These are phyloP conservation scores for Lobophora halterata DNA, from an alignment of 2,888 invertebrate species.

Conservation along the genomic window DNA sequence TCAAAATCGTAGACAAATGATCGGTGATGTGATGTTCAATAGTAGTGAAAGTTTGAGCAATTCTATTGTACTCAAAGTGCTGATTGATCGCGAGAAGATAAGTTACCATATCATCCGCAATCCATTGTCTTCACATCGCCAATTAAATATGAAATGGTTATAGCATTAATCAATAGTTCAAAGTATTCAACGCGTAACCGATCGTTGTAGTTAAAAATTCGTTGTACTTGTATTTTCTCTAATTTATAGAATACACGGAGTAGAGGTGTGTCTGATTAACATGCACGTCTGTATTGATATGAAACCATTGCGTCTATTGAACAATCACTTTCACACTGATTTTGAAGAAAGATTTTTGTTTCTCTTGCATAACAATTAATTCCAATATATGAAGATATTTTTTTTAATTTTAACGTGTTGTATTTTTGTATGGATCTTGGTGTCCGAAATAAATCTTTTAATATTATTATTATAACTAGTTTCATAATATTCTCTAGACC, in stretches of 20 bases:
- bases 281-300: too few species aligned
- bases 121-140: slow-evolving; percentile 58
- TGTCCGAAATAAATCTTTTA: too few species aligned
- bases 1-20: slow-evolving; percentile 49
- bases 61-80: slow-evolving; percentile 64
- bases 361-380: too few species aligned
- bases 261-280: slow-evolving; percentile 1
- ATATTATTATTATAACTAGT: too few species aligned
- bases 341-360: too few species aligned
- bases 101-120: slow-evolving; percentile 36
- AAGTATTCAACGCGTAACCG: slow-evolving; percentile 27
- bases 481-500: too few species aligned
- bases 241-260: slow-evolving; percentile 4
- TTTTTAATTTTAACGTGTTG: too few species aligned
- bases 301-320: too few species aligned
- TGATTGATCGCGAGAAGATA: slow-evolving; percentile 61
- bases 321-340: too few species aligned
- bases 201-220: slow-evolving; percentile 24
- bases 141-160: slow-evolving; percentile 49
- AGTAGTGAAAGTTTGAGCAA: slow-evolving; percentile 60
- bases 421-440: too few species aligned
- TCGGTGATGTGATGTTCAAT: slow-evolving; percentile 39
- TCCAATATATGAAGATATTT: too few species aligned
- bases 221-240: slow-evolving; percentile 22
- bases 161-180: slow-evolving; percentile 34